Conservation (phyloP, 35 echinoderm and acorn worm genomes). For the Apostichopus californicus region DNA sequence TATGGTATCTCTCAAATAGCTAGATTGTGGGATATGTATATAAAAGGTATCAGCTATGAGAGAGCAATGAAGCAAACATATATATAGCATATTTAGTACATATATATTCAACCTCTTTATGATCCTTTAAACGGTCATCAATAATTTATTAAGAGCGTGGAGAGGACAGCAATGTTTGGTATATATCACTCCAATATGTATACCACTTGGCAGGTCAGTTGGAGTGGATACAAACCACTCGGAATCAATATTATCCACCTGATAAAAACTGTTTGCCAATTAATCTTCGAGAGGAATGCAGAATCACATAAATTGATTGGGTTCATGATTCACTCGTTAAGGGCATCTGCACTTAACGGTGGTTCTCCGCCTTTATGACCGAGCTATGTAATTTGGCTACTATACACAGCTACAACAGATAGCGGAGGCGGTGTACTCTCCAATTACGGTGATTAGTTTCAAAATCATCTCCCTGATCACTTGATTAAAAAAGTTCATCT, state of each 20-base stretch:
- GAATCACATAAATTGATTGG: constrained; percentile 4
- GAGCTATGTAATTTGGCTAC: not conserved
- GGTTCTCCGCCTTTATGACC: not conserved
- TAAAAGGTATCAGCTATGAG: too few species aligned
- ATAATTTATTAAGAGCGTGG: too few species aligned
- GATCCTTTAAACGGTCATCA: too few species aligned
- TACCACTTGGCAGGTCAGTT: not conserved
- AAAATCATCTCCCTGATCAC: not conserved
- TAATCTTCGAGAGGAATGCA: not conserved
- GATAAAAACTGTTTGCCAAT: not conserved
- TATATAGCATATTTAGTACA: too few species aligned
- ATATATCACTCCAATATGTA: not conserved
- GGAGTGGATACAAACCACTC: not conserved
- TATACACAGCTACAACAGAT: too few species aligned
- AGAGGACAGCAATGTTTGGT: not conserved
- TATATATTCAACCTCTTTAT: too few species aligned
- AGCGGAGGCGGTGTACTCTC: not conserved
- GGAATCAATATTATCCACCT: not conserved
- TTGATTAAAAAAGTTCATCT: not conserved
- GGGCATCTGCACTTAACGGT: not conserved
- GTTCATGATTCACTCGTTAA: not conserved
- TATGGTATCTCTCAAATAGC: too few species aligned
- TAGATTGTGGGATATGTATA: too few species aligned
- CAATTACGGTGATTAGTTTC: not conserved
- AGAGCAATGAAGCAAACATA: too few species aligned